Conservation (phyloP, 2,888 invertebrate species). For the Bunonema sp. region DNA sequence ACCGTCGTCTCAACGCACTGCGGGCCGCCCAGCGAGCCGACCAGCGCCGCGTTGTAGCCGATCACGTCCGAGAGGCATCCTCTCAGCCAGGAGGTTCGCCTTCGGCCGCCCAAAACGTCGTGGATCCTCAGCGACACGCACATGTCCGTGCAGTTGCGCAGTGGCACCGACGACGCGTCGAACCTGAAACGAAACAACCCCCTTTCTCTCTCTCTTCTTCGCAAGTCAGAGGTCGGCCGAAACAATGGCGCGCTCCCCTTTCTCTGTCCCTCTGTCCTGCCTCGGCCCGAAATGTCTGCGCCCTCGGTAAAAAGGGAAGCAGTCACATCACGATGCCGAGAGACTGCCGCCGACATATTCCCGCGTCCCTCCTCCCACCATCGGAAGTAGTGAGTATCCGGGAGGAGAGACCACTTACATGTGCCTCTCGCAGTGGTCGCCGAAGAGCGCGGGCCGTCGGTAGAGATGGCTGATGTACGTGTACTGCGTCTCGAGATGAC, state of each 20-base stretch:
- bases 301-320: too few species aligned
- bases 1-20: conserved; percentile 9
- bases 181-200: conserved; percentile 22
- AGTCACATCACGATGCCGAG: background rate
- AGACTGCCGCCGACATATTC: background rate
- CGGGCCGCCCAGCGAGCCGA: conserved; percentile 8
- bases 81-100: conserved; percentile 35
- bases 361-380: background rate
- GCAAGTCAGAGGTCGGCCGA: too few species aligned
- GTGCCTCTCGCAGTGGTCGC: conserved; percentile 31
- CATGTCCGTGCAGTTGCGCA: conserved; percentile 41
- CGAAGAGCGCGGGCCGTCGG: conserved; percentile 32
- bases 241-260: too few species aligned
- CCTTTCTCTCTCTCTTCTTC: too few species aligned
- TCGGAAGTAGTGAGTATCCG: background rate
- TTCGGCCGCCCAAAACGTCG: conserved; percentile 38
- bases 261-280: too few species aligned
- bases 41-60: conserved; percentile 15
- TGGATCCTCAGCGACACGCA: conserved; percentile 37
- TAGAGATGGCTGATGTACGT: conserved; percentile 34
- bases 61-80: conserved; percentile 41
- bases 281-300: too few species aligned
- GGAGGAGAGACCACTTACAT: conserved; percentile 8
- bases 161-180: conserved; percentile 24
- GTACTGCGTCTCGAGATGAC: conserved; percentile 38